Evolutionary conservation across 2,888 invertebrate species (phyloP), one percentile per base, ranked within the genome.

Genomic region (Mesodorylaimus sp.): DNA sequence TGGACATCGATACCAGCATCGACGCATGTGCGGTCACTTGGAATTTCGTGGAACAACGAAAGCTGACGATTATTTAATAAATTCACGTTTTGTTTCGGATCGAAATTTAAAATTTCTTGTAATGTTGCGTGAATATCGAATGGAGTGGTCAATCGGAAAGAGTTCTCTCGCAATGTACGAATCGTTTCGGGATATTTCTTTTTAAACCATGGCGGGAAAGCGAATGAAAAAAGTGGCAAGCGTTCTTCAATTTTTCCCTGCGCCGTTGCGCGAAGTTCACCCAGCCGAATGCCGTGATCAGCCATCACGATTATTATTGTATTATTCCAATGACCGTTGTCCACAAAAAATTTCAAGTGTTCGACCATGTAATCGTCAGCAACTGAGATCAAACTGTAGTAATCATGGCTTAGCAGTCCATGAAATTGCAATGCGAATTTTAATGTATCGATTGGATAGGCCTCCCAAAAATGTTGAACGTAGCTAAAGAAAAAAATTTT

Each of bases 201-300:
- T 54, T 75, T 73, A 55, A 88, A 78, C 65, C 75, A 76, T 0
- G 75, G 69, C 0, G 89, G 88, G 59, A 88, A 76, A 0, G 77
- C 70, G 48, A 88, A 76, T 0, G 80, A 78, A 66, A 89, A 83
- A 59, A 86, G 80, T 0, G 91, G 91, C 51, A 89, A 65, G 1
- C 91, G 75, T 64, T 91, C 89, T 61, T 91, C 91, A 51, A 83
- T 77, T 66, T 87, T 86, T 0, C 89, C 91, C 66, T 89, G 88
- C 3, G 84, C 72, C 0, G 87, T 88, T 59, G 80, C 77, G 0
- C 91, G 76, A 5, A 87, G 76, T 47, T 77, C 74, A 0, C 82
- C 79, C 68, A 83, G 88, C 63, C 88, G 79, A 54, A 81, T 79
- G 0, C 91, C 91, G 66, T 93, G 91, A 69, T 93, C 91, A 2